phyloP scores from a whole-genome alignment of 2,113 vertebrate species.

The Micronycteris hirsuta region DNA sequence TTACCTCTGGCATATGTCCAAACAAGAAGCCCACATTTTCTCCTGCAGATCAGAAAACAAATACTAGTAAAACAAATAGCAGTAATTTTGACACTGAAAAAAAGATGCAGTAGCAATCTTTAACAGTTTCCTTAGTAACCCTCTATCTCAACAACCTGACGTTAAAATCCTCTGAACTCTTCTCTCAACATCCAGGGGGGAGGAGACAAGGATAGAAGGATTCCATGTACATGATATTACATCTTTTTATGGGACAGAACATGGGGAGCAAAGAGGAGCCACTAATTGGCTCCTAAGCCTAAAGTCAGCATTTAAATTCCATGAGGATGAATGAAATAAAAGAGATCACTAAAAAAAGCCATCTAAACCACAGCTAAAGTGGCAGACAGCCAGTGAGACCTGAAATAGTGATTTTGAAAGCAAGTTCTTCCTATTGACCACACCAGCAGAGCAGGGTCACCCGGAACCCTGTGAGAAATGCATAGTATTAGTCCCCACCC shows the following conservation, averaged over 20 bases:
- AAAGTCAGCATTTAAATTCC: background rate
- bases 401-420: background rate
- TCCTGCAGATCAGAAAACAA: background rate
- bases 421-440: background rate
- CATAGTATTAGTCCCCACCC: background rate
- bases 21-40: background rate
- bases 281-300: background rate
- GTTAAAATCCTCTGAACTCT: background rate
- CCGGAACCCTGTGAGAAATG: background rate
- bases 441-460: background rate
- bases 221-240: background rate
- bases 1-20: background rate
- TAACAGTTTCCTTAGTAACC: background rate
- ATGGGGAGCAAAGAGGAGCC: background rate
- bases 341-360: background rate
- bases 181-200: background rate
- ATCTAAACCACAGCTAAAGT: background rate
- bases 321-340: background rate
- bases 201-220: background rate
- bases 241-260: background rate
- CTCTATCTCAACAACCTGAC: background rate
- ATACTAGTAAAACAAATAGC: no score
- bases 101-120: background rate
- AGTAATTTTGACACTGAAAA: background rate
- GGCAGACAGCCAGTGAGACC: background rate